Base-by-base conservation (phyloP, 2,113 vertebrate species). In the Tringa solitaria region DNA sequence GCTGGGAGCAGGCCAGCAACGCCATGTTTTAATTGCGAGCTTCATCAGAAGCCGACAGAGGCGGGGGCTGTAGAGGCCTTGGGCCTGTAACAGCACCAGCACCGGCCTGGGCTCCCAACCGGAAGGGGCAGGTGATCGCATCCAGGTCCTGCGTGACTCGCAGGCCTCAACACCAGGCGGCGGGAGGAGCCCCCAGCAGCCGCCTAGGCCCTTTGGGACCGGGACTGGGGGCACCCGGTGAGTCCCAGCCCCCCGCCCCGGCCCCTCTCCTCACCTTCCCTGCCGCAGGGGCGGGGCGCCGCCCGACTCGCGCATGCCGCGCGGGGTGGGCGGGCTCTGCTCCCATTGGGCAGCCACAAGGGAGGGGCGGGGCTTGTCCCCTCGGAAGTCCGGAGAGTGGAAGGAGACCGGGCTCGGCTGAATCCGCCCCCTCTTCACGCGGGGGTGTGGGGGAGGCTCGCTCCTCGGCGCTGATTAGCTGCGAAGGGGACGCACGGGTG, bases 391-490 rank as follows among this genome's bases (percentile, higher is more conserved):
- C 24, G 7, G 45, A 4, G 24, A 8, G 19, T 21, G 18, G 21
- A 6, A 43, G 27, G 12, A 14, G 75, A n/a, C 4, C 32, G 28
- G 46, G 48, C 50, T 75, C 20, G 1, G 3, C 5, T 3, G 17
- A 4, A 0, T 3, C 1, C 37, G 37, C 0, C 26, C 10, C 1
- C 22, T 10, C 8, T 30, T 32, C 20, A 4, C 46, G 4, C n/a
- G 19, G 39, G 39, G 39, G 41, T 6, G 41, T 8, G 45, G 20
- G 10, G 45, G 13, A 0, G 2, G 17, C 63, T 26, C 20, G 3
- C 24, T n/a, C 21, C 12, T 12, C 21, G 26, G 60, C 24, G 6
- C 28, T 81, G 85, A 89, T 69, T 87, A 82, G 88, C 68, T 84
- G 19, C 7, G 10, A 2, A 8, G 37, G 37, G 10, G 35, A 2